Evolutionary conservation across 2,113 vertebrate species (phyloP).

Genomic region (Pygoscelis adeliae): DNA sequence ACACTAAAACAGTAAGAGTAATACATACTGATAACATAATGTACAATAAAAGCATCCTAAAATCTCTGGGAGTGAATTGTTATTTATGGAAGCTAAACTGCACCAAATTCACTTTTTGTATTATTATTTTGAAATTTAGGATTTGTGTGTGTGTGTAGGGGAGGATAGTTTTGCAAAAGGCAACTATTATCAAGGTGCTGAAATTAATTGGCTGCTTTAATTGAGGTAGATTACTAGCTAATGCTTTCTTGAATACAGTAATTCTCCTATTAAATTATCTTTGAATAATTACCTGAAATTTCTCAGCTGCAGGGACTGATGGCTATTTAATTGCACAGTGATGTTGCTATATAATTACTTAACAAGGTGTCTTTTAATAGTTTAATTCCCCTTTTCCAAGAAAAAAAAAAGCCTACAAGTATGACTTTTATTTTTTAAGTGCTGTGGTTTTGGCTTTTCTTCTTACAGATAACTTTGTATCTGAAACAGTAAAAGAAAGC

Average conservation of each 20-base stretch:
- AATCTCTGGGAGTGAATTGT: neutral
- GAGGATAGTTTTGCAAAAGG: constrained; percentile 81
- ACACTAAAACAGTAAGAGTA: neutral
- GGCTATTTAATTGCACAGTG: constrained; percentile 87
- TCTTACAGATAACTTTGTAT: constrained; percentile 55
- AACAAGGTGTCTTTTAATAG: constrained; percentile 88
- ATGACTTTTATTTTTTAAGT: constrained; percentile 58
- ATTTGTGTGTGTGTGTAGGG: constrained; percentile 62
- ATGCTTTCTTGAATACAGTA: constrained; percentile 89
- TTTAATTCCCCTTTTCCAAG: constrained; percentile 82
- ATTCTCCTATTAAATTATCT: constrained; percentile 91
- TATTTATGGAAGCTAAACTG: neutral
- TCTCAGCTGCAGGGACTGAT: constrained; percentile 87
- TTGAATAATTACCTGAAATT: constrained; percentile 90
- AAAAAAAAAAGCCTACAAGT: constrained; percentile 60
- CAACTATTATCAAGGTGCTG: constrained; percentile 84
- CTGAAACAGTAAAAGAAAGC: constrained; percentile 35
- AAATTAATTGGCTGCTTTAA: constrained; percentile 88
- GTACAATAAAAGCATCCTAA: neutral
- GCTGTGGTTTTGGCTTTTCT: constrained; percentile 23
- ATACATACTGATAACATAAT: neutral
- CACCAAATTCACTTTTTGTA: constrained; percentile 61
- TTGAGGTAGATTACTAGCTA: constrained; percentile 89
- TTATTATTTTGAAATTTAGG: constrained; percentile 69
- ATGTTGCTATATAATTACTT: constrained; percentile 88